phyloP scores from a whole-genome alignment of 2,113 vertebrate species.

The Panurus biarmicus region DNA sequence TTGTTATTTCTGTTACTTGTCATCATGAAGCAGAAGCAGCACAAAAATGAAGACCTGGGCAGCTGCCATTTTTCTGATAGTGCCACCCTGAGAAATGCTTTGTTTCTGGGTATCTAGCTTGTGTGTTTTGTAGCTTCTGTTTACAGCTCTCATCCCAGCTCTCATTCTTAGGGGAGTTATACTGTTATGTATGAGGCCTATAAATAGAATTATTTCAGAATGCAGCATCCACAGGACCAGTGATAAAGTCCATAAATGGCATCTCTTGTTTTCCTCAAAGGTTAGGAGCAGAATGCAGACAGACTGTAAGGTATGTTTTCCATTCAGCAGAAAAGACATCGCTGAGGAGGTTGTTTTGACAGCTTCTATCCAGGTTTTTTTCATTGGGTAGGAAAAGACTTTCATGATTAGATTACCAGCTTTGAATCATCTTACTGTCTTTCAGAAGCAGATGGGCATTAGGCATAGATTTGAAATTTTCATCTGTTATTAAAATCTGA shows the following conservation, averaged over 20 bases:
- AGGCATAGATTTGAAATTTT: constrained; percentile 28
- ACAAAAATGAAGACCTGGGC: not conserved
- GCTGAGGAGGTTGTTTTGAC: constrained; percentile 31
- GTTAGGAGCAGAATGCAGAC: not conserved
- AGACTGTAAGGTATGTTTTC: constrained; percentile 14
- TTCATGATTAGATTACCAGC: constrained; percentile 42
- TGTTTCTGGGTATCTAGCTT: not conserved
- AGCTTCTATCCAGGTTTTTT: constrained; percentile 51
- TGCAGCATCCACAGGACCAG: not conserved
- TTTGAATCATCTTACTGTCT: constrained; percentile 25
- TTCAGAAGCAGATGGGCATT: constrained; percentile 35
- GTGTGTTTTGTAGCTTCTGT: not conserved
- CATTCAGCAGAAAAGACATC: constrained; percentile 1
- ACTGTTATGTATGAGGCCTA: not conserved
- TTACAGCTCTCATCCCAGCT: not conserved
- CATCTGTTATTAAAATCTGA: constrained; percentile 46
- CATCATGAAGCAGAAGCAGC: not conserved
- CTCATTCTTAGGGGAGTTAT: not conserved
- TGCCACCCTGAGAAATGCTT: not conserved
- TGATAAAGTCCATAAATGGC: not conserved
- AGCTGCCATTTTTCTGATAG: not conserved
- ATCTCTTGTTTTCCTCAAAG: constrained; percentile 12
- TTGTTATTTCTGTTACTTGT: not conserved
- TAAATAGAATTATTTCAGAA: not conserved
- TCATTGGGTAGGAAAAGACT: constrained; percentile 3